Conservation (phyloP, 2,113 vertebrate genomes). For the Corvus hawaiiensis region DNA sequence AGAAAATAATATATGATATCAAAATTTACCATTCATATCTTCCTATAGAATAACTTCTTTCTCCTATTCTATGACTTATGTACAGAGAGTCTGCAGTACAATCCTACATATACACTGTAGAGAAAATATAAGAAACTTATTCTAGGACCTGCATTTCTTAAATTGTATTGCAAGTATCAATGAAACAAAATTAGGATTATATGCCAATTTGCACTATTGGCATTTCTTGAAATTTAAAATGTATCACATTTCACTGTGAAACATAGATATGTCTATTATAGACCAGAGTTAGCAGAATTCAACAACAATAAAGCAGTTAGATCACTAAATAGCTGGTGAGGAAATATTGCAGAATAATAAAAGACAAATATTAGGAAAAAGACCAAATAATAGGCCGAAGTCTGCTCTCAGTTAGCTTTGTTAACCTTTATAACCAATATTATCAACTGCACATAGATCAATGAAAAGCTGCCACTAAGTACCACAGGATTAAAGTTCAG, state of each 20-base stretch:
- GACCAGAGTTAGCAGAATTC: background rate
- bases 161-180: background rate
- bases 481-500: background rate
- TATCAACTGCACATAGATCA: background rate
- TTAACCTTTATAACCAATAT: background rate
- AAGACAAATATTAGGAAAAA: background rate
- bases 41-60: background rate
- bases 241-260: background rate
- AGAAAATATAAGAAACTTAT: background rate
- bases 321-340: background rate
- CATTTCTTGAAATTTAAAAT: background rate
- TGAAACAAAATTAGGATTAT: background rate
- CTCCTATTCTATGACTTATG: background rate
- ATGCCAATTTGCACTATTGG: background rate
- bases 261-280: background rate
- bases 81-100: background rate
- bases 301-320: background rate
- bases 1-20: background rate
- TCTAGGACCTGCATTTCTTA: background rate
- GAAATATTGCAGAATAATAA: background rate
- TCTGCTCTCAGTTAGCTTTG: background rate
- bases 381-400: background rate
- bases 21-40: background rate
- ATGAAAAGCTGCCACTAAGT: background rate
- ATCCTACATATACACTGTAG: rapidly evolving